These are phyloP conservation scores for Monomorium pharaonis DNA, from an alignment of 1,140 invertebrate genomes.

Conservation along the genomic window DNA sequence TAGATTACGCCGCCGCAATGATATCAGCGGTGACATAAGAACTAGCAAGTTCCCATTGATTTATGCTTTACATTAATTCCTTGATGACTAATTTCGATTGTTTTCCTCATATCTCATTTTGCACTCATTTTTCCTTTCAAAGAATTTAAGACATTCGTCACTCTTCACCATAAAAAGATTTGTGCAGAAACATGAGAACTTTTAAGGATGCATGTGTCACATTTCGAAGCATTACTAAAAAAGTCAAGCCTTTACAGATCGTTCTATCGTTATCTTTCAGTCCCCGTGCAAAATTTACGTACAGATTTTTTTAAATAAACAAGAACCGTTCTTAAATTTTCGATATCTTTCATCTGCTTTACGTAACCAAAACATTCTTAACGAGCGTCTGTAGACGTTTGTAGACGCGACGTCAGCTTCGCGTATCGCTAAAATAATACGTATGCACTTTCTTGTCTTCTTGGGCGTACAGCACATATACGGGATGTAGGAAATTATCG, in stretches of 20 bases:
- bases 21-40: neutral
- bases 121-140: no score
- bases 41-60: neutral
- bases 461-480: no score
- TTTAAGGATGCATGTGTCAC: no score
- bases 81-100: neutral
- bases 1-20: neutral
- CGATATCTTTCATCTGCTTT: no score
- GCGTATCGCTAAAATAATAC: conserved; percentile 13
- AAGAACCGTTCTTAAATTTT: no score
- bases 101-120: neutral
- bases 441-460: neutral
- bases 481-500: neutral
- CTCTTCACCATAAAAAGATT: neutral
- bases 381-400: neutral
- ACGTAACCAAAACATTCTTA: neutral
- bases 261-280: no score
- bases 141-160: neutral
- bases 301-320: no score
- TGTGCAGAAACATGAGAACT: no score
- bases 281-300: no score
- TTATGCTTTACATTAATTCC: neutral
- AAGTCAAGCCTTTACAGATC: no score
- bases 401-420: neutral
- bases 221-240: no score